Conservation (phyloP, 1,140 invertebrate species). For the Papilio helenus region DNA sequence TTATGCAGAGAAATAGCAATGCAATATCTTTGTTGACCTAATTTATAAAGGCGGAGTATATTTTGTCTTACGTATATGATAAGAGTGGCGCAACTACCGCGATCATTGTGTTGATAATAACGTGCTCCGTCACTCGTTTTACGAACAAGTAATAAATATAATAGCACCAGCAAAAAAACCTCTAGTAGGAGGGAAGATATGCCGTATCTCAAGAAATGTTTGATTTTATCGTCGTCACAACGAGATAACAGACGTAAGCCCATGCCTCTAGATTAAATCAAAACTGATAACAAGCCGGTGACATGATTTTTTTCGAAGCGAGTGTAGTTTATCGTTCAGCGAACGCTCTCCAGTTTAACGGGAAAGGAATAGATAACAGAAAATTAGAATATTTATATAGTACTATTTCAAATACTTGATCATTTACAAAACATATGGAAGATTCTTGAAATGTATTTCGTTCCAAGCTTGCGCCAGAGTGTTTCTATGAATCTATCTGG, state of each 20-base stretch:
- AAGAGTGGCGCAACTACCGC: constrained; percentile 20
- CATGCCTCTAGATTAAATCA: constrained; percentile 70
- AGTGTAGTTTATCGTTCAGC: constrained; percentile 54
- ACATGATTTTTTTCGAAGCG: constrained; percentile 63
- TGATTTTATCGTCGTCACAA: constrained; percentile 71
- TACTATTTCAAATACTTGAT: not conserved
- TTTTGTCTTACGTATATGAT: constrained; percentile 34
- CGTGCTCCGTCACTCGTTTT: constrained; percentile 42
- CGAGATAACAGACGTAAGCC: constrained; percentile 68
- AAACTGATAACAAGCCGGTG: constrained; percentile 72
- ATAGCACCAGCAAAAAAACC: constrained; percentile 32
- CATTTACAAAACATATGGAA: not conserved
- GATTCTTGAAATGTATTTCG: not conserved
- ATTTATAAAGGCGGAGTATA: constrained; percentile 24
- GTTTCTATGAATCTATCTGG: constrained; percentile 15
- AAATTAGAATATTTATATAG: constrained; percentile 39
- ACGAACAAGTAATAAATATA: constrained; percentile 33
- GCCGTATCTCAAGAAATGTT: constrained; percentile 56
- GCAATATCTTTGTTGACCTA: constrained; percentile 26
- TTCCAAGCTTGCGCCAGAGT: not conserved
- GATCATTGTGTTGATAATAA: constrained; percentile 45
- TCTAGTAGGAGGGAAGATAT: constrained; percentile 52
- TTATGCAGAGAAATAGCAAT: constrained; percentile 15
- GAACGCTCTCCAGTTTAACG: constrained; percentile 34
- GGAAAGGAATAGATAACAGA: constrained; percentile 39